Percentiles rank a stretch among this genome's conserved stretches.
These are phyloP conservation scores for Thymelicus acteon DNA, from an alignment of 2,888 invertebrate genomes.

Conservation along the genomic window DNA sequence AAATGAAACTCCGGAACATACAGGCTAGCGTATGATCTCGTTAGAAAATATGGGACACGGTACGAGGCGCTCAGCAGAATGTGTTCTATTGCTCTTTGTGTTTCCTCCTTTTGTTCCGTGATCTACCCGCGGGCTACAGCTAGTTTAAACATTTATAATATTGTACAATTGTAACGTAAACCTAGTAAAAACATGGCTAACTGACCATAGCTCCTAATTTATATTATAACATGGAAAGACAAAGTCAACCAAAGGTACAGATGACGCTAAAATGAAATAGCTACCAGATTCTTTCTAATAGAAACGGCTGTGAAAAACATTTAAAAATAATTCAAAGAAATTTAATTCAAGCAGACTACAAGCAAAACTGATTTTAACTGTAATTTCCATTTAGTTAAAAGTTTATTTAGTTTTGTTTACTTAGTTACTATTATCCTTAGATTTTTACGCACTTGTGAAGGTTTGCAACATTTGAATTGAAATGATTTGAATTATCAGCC, in stretches of 20 bases:
- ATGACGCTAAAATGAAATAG: slow-evolving; percentile 1
- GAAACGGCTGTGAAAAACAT: slow-evolving; percentile 38
- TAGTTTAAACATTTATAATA: slow-evolving; percentile 48
- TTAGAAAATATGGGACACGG: slow-evolving; percentile 79
- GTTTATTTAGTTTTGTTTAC: too few relatives aligned
- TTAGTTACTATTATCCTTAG: too few relatives aligned
- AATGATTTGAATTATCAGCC: too few relatives aligned
- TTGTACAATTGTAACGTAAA: slow-evolving; percentile 37
- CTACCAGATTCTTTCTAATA: slow-evolving; percentile 25
- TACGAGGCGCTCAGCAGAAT: slow-evolving; percentile 74
- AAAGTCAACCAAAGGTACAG: not conserved
- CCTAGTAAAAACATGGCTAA: slow-evolving; percentile 16
- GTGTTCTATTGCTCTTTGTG: slow-evolving; percentile 81
- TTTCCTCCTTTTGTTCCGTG: slow-evolving; percentile 74
- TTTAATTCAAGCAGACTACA: slow-evolving; percentile 41
- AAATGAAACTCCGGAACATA: slow-evolving; percentile 49
- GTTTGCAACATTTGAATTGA: too few relatives aligned
- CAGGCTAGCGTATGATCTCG: slow-evolving; percentile 76
- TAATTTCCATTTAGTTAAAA: slow-evolving; percentile 40
- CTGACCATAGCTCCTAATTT: slow-evolving; percentile 6
- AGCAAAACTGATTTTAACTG: slow-evolving; percentile 42
- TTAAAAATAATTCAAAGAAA: slow-evolving; percentile 40
- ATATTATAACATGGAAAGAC: not conserved
- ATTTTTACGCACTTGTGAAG: too few relatives aligned
- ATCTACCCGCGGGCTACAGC: slow-evolving; percentile 62